Evolutionary conservation across 2,888 invertebrate genomes (phyloP), one percentile per base, ranked within the genome.

Genomic region (Drosophila rubida): DNA sequence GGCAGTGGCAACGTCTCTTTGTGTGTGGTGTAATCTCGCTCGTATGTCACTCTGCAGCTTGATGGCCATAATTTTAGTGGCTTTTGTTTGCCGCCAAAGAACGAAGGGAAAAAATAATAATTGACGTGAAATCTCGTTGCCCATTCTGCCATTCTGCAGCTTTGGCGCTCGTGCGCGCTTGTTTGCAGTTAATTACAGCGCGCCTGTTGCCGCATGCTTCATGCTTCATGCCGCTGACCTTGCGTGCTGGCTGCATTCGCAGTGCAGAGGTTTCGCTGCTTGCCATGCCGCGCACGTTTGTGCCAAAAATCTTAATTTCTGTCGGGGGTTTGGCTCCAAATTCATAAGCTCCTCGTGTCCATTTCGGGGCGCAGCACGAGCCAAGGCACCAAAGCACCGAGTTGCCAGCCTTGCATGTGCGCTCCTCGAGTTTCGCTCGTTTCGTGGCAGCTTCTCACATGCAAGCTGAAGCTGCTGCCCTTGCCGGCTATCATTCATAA

Each of bases 231-330:
- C 19, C 41, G 2, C 50, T 80, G 88, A 84, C 83, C 88, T 84
- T 84, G 80, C 84, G 84, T 83, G 87, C 66, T 79, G 76, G 87
- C 66, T 79, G 76, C 80, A 86, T 39, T 69, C 58, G 62, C 65
- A 65, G 54, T 69, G 60, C 75, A 50, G 61, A 42, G 49, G 44
- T 69, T 68, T 55, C 69, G 46, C 53, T 68, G 50, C 71, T 69
- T 69, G 45, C 64, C 60, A 79, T 86, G 74, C 69, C 60, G 51
- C 60, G 60, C 88, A 86, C 86, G 83, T 82, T 68, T 86, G 67
- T 70, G 77, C 80, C 83, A 82, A 87, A 88, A 83, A 86, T 88
- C 88, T 85, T 85, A 75, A 71, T 87, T 85, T 85, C 80, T 86
- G 70, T 32, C 32, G 82, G 68, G 67, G 67, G 22, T 2, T 53